Percentiles rank a stretch among this genome's conserved stretches.
Conservation (phyloP, 2,888 invertebrate species). For the Augochlorella aurata region DNA sequence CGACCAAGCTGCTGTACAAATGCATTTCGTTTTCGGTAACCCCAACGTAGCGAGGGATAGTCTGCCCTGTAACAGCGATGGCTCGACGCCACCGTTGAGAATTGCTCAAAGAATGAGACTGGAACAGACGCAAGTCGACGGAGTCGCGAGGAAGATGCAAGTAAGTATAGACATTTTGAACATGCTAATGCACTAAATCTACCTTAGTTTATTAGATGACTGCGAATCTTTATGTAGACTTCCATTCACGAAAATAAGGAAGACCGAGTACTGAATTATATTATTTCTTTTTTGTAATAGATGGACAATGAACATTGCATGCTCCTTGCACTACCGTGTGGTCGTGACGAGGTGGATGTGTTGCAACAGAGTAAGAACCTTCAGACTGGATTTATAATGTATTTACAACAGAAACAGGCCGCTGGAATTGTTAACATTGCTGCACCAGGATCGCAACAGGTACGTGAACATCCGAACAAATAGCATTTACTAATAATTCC, state of each 20-base stretch:
- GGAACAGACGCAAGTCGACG: constrained; percentile 97
- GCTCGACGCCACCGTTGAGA: constrained; percentile 92
- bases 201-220: neutral
- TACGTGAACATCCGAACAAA: constrained; percentile 76
- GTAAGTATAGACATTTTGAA: constrained; percentile 81
- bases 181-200: neutral
- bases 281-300: constrained; percentile 82
- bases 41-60: constrained; percentile 94
- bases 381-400: constrained; percentile 96
- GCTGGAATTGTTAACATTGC: constrained; percentile 99
- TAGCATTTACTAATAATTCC: neutral
- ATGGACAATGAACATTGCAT: constrained; percentile 98
- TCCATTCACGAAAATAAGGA: neutral
- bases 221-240: no score
- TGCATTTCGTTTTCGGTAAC: constrained; percentile 99
- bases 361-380: constrained; percentile 95
- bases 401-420: constrained; percentile 97
- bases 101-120: constrained; percentile 99
- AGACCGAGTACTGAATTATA: neutral
- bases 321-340: constrained; percentile 96
- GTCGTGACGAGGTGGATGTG: constrained; percentile 96
- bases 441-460: constrained; percentile 94
- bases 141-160: constrained; percentile 98
- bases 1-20: constrained; percentile 98
- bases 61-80: constrained; percentile 92